Base-by-base conservation (phyloP, 2,113 vertebrate genomes). In the Aix galericulata region DNA sequence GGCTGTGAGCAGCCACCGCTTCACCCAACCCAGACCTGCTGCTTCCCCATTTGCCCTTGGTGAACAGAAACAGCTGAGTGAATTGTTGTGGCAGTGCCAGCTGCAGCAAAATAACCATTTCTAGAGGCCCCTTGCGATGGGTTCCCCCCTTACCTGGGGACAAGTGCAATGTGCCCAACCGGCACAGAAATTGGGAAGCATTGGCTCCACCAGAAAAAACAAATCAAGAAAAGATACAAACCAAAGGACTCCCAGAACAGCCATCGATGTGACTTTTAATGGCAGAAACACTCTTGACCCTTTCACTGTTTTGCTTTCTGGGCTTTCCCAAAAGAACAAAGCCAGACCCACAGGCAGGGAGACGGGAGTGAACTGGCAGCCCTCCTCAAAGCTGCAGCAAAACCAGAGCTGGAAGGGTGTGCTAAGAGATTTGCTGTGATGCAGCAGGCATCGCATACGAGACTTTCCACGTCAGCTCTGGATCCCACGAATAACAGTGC, bases 401-500 rank as follows among this genome's bases (percentile, higher is more conserved):
- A 83, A 27, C 25, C 22, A 8, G 52, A n/a, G 26, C 46, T 22
- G 23, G 64, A 26, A 67, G 66, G 27, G 7, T 13, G 22, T 52
- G 27, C 42, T 68, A 31, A 63, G 32, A 60, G 67, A 31, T 56
- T 67, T 62, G 21, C 46, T 16, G 22, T n/a, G 66, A 36, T 31
- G 34, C 26, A 62, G 32, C 26, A 77, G 18, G 13, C 34, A 53
- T 48, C 34, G 13, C 26, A 36, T 7, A 26, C 36, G 64, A 76
- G 62, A 44, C 16, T 59, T 64, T 52, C 42, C 71, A 22, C 2
- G 0, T 34, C 44, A 55, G 53, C 16, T 62, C 40, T 32, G 50
- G 48, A 27, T 69, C 55, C 48, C 0, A 3, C 25, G 27, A 0
- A 3, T 40, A 59, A 48, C 53, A 3, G 0, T 31, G 26, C 22